Evolutionary conservation across 2,888 invertebrate species (phyloP), one percentile per base, ranked within the genome.

Genomic region (Troglohyphantes excavatus): DNA sequence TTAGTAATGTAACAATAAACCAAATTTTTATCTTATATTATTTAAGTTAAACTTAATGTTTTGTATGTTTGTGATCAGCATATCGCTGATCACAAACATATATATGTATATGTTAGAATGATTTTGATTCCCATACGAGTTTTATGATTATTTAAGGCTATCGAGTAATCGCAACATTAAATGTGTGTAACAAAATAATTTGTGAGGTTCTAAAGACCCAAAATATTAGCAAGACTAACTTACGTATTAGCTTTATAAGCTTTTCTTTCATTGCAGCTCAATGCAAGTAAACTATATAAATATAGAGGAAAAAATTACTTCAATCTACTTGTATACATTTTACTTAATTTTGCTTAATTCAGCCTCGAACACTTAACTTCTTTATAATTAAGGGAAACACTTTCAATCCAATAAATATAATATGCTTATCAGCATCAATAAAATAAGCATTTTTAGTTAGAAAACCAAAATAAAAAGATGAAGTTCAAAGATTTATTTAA

Each of bases 271-370:
- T 43, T 43, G 73, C 46, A 26, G 46, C 46, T 73, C 73, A 73
- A 53, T 27, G 21, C 73, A 73, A 73, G 73, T 73, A 73, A 73
- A 73, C 73, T 73, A 68, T 68, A 68, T 33, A 73, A 73, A 73
- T 73, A 73, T 73, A 73, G 73, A 73, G 73, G 73, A 73, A 73
- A 73, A 73, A 73, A 53, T 46, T 46, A 73, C 17, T 68, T 73
- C 26, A 53, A 73, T 73, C 46, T 53, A 73, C 19, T 43, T 46
- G 73, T 43, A 73, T 23, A 46, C 23, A 73, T 26, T 26, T 21
- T n/a, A 46, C 26, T 43, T 63, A 63, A 23, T 27, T 65, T 65
- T 27, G 23, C 6, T 65, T 65, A 3, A 27, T 65, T 65, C n/a
- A 53, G 53, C 53, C 53, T 17, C n/a, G 53, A 53, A n/a, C n/a